Evolutionary conservation across 1,140 invertebrate genomes (phyloP).

Genomic region (Dinothrombium tinctorium): DNA sequence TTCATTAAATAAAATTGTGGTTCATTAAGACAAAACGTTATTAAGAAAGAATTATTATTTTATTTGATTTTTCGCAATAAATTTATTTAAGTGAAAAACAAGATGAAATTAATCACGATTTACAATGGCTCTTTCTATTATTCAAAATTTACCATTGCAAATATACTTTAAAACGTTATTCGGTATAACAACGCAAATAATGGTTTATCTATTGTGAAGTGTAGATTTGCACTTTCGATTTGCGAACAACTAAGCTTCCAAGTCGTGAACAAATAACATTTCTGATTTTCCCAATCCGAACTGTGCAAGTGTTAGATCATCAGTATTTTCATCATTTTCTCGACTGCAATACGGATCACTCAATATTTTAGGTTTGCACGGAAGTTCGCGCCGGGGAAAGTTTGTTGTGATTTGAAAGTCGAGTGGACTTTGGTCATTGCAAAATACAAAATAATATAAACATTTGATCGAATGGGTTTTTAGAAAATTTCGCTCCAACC

Average conservation of each 20-base stretch:
- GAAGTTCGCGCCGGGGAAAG: conserved; percentile 61
- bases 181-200: too few relatives aligned
- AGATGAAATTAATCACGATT: too few relatives aligned
- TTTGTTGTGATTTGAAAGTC: conserved; percentile 86
- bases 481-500: conserved; percentile 62
- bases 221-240: too few relatives aligned
- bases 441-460: conserved; percentile 82
- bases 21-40: too few relatives aligned
- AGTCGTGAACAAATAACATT: conserved; percentile 77
- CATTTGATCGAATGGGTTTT: conserved; percentile 43
- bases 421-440: conserved; percentile 61
- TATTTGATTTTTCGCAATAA: too few relatives aligned
- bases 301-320: conserved; percentile 36
- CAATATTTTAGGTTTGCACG: conserved; percentile 30
- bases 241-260: conserved; percentile 77
- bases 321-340: conserved; percentile 11
- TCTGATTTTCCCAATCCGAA: conserved; percentile 63
- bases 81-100: too few relatives aligned
- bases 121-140: too few relatives aligned
- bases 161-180: too few relatives aligned
- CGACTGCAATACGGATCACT: conserved; percentile 11
- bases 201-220: too few relatives aligned
- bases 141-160: too few relatives aligned
- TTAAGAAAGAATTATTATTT: too few relatives aligned
- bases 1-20: too few relatives aligned